A percentile compares a stretch with the other conserved stretches of the same genome.
Conservation (phyloP, 2,113 vertebrate species). For the Neomonachus schauinslandi region DNA sequence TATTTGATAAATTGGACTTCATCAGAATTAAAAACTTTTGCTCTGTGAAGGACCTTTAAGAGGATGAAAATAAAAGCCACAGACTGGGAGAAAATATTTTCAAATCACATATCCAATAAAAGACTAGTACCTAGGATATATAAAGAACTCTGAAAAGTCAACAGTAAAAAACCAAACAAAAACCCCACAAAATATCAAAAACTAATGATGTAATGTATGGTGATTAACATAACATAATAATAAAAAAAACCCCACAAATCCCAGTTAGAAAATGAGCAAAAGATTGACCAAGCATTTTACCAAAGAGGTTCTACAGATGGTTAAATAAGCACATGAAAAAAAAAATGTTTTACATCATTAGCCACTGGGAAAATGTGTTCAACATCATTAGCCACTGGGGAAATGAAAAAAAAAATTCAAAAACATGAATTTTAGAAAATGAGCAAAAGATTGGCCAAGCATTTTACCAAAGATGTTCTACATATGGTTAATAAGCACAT, state of each 20-base stretch:
- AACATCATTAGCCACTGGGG: neutral
- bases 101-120: neutral
- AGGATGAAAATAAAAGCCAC: neutral
- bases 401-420: neutral
- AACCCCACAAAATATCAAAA: neutral
- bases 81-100: slow-evolving; percentile 24
- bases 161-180: neutral
- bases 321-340: slow-evolving; percentile 11
- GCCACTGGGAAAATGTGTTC: neutral
- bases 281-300: neutral
- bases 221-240: no score
- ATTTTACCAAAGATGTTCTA: neutral
- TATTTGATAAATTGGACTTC: neutral
- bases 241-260: neutral
- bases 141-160: slow-evolving; percentile 28
- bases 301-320: neutral
- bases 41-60: neutral
- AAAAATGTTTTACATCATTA: no score
- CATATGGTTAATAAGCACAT: neutral
- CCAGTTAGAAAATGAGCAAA: slow-evolving; percentile 3
- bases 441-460: neutral
- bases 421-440: neutral
- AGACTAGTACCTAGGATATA: neutral
- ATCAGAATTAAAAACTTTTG: slow-evolving; percentile 25
- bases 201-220: no score